Evolutionary conservation across 2,113 vertebrate species (phyloP).

Genomic region (Chlorodrepanis virens): DNA sequence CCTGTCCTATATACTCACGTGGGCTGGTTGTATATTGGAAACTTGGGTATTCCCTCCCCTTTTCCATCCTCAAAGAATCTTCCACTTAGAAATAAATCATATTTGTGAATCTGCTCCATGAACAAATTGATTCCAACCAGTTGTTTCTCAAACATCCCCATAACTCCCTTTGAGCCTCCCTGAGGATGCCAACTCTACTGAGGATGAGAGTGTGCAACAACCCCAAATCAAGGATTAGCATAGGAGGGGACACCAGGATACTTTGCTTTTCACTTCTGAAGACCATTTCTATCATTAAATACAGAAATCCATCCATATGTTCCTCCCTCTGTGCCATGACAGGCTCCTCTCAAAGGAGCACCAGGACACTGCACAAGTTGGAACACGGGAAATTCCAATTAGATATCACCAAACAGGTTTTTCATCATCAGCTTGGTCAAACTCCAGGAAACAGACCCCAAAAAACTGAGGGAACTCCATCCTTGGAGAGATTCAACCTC

Average conservation of each 20-base stretch:
- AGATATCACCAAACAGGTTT: not conserved
- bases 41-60: not conserved
- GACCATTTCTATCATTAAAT: not conserved
- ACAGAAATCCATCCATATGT: not conserved
- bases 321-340: not conserved
- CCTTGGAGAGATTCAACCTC: not conserved
- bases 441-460: not conserved
- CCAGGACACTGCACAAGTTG: not conserved
- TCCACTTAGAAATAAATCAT: not conserved
- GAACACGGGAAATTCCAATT: not conserved
- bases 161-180: not conserved
- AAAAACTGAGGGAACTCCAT: not conserved
- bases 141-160: not conserved
- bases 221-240: accelerated
- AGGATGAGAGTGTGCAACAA: accelerated
- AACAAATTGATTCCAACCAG: not conserved
- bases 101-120: not conserved
- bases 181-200: accelerated
- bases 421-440: not conserved
- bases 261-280: not conserved
- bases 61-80: not conserved
- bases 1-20: not conserved
- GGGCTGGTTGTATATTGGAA: not conserved
- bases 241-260: not conserved
- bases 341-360: not conserved